Percentiles rank a stretch among this genome's conserved stretches.
Conservation (phyloP, 2,888 invertebrate genomes). For the Beris chalybata region DNA sequence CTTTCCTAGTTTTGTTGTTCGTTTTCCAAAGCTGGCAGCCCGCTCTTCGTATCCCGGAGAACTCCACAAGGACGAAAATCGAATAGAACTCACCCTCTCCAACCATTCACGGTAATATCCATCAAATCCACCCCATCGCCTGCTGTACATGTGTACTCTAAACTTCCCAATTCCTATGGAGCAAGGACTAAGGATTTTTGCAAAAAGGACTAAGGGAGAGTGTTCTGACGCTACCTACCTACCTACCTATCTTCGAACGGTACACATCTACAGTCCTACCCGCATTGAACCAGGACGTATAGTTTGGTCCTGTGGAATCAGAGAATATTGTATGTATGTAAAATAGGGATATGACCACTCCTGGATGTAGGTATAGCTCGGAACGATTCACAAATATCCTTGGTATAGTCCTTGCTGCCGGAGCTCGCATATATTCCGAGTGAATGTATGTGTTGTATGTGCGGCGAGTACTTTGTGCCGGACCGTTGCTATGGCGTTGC, state of each 20-base stretch:
- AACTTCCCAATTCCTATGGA: slow-evolving; percentile 29
- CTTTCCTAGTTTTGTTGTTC: slow-evolving; percentile 11
- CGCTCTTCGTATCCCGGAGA: background rate
- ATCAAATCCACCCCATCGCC: slow-evolving; percentile 28
- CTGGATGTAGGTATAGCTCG: slow-evolving; percentile 13
- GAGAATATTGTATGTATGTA: slow-evolving; percentile 30
- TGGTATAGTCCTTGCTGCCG: background rate
- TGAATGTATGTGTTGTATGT: slow-evolving; percentile 20
- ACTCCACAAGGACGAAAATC: slow-evolving; percentile 13
- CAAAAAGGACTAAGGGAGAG: slow-evolving; percentile 25
- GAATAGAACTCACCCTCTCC: slow-evolving; percentile 8
- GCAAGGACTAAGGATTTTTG: slow-evolving; percentile 4
- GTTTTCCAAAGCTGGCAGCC: background rate
- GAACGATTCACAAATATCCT: slow-evolving; percentile 25
- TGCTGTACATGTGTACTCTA: slow-evolving; percentile 24
- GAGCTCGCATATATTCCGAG: slow-evolving; percentile 9
- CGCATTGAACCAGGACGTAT: slow-evolving; percentile 10
- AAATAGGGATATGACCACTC: slow-evolving; percentile 30
- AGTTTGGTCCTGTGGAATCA: slow-evolving; percentile 22
- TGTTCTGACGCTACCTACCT: slow-evolving; percentile 17
- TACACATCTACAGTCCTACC: slow-evolving; percentile 13
- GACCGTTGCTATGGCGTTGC: slow-evolving; percentile 43
- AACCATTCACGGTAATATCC: slow-evolving; percentile 21
- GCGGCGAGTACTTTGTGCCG: slow-evolving; percentile 32
- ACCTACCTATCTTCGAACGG: slow-evolving; percentile 9